Base-by-base conservation (phyloP, 2,797 vertebrate genomes). In the Lagorchestes hirsutus region DNA sequence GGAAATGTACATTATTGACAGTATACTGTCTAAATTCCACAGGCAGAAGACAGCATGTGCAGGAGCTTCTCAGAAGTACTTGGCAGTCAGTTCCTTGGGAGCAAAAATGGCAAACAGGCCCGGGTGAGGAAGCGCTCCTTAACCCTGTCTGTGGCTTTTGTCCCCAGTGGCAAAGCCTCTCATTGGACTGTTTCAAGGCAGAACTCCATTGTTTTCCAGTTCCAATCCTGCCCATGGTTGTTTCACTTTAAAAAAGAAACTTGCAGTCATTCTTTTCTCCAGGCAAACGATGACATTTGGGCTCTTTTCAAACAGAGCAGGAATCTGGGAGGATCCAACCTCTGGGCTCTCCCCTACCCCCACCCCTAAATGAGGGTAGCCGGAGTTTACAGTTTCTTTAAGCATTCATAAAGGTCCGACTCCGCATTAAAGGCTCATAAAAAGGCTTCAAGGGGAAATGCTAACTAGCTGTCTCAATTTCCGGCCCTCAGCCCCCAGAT, bases 1-100 rank as follows among this genome's bases (percentile, higher is more conserved):
- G 91, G 57, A 93, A 96, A 94, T 97, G 1, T 62, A 46, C 34
- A 56, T 34, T 97, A 94, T 97, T 98, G 82, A 96, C 92, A 91
- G n/a, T 94, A 92, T 93, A 90, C 97, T 92, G 95, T 97, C 93
- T 93, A 92, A 95, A 97, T 96, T 94, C 27, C 92, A 90, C 34
- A 94, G 91, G 94, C 59, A 94, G 94, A 59, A 55, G 93, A 96
- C 93, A 98, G 91, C 46, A 56, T 95, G 93, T 95, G 11, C 46
- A 93, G 91, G 54, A 31, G 50, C 96, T 97, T 96, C 93, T 92
- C 93, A 34, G 50, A 93, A 91, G 91, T 13, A 29, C 67, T 54
- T 92, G 50, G 55, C 58, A 95, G 82, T 94, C 93, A 57, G 74
- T 6, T 95, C 46, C 93, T 96, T 96, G 55, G 90, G 93, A 74